Evolutionary conservation across 1,140 invertebrate genomes (phyloP), one percentile per base, ranked within the genome.

Genomic region (Drosophila ananassae): DNA sequence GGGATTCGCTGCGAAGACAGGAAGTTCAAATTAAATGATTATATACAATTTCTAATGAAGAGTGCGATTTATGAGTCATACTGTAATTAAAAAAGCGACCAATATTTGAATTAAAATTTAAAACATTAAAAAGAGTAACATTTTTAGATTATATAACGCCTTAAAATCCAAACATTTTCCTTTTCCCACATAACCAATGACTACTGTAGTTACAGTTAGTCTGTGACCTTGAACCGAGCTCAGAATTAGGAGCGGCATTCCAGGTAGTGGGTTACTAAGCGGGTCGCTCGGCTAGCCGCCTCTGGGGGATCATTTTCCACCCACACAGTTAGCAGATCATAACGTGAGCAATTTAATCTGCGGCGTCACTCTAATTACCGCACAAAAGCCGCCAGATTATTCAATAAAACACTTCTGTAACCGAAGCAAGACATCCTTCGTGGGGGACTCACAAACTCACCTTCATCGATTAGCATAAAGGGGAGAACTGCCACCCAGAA

Each of bases 401-500:
- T 82, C 60, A 87, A 87, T 89, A 83, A 85, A 89, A 69, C 17
- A 77, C 46, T 53, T 37, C 34, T 12, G 10, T 37, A 12, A n/a
- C 34, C 34, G 30, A 32, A 32, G 30, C 8, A 6, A 32, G 7
- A 2, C 30, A 10, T n/a, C 34, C 10, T 10, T 10, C 10, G 12
- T 37, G 10, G 10, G 24, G 17, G 69, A 50, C 17, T 44, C n/a
- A 21, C 34, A 6, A 69, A 75, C 87, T 90, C 75, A 92, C 92
- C 92, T 92, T 92, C 87, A 75, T 91, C 90, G 68, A 92, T 85
- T 56, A 95, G 94, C 71, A 95, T 93, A 77, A 96, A 95, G 2
- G 95, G 95, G 56, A 95, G 92, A 28, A 94, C 93, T 41, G 95
- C 94, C 13, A 96, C 90, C 95, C 95, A 96, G 59, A 95, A 89